These are phyloP conservation scores for Oegoconia quadripuncta DNA, from an alignment of 2,888 invertebrate species.

Conservation along the genomic window DNA sequence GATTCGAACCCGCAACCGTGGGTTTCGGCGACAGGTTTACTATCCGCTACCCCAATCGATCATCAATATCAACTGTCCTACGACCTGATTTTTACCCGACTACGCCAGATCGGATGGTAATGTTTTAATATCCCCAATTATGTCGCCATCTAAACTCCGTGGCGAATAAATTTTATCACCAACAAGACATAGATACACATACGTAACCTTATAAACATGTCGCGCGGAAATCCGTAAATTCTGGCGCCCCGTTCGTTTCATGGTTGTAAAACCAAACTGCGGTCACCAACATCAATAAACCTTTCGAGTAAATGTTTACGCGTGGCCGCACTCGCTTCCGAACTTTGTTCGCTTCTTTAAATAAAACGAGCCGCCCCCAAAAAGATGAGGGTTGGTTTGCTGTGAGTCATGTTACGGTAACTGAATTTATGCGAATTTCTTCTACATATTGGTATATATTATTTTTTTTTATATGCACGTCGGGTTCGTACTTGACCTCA, in stretches of 20 bases:
- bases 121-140: too few relatives aligned
- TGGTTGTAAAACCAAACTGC: constrained; percentile 51
- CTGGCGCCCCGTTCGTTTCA: constrained; percentile 18
- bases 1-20: too few relatives aligned
- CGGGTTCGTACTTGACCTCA: too few relatives aligned
- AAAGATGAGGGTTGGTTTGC: constrained; percentile 44
- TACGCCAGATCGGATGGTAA: too few relatives aligned
- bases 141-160: too few relatives aligned
- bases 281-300: constrained; percentile 71
- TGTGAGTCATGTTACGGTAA: constrained; percentile 29
- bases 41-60: too few relatives aligned
- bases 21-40: too few relatives aligned
- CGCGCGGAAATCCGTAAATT: constrained; percentile 15
- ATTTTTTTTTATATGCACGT: too few relatives aligned
- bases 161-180: not conserved
- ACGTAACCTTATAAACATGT: constrained; percentile 3
- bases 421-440: constrained; percentile 14
- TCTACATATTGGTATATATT: too few relatives aligned
- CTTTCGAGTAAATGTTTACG: constrained; percentile 71
- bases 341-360: constrained; percentile 60
- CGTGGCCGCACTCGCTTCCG: constrained; percentile 47
- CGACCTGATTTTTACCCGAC: too few relatives aligned
- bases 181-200: not conserved
- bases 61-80: too few relatives aligned
- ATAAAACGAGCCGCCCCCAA: constrained; percentile 47